Conservation (phyloP, 2,113 vertebrate species). For the Fregetta grallaria region DNA sequence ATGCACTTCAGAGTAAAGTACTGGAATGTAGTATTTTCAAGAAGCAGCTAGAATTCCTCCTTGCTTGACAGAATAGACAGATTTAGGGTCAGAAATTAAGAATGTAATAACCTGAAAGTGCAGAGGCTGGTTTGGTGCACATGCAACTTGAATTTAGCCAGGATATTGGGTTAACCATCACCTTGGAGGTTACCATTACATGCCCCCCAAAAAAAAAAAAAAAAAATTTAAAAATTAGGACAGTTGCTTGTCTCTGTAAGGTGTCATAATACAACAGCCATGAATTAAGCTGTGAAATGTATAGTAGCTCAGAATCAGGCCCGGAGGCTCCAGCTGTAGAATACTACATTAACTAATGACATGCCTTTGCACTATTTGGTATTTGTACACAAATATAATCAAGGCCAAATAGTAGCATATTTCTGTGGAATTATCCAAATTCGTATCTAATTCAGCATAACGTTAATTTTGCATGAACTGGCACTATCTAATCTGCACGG, state of each 20-base stretch:
- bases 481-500: neutral
- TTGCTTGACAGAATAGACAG: neutral
- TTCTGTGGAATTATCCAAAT: neutral
- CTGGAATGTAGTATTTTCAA: neutral
- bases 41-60: neutral
- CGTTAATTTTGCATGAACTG: neutral
- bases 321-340: neutral
- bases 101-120: neutral
- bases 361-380: rapidly evolving
- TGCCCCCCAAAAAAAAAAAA: neutral
- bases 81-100: neutral
- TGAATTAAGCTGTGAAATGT: neutral
- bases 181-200: neutral
- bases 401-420: neutral
- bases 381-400: neutral
- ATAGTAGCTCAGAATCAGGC: neutral
- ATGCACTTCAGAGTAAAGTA: neutral
- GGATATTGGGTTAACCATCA: neutral
- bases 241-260: neutral
- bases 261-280: neutral
- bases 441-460: neutral
- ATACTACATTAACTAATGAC: neutral
- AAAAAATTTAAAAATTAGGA: neutral
- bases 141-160: neutral
- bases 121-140: neutral